These are phyloP conservation scores for Diorhabda carinulata DNA, from an alignment of 1,140 invertebrate species.

Conservation along the genomic window DNA sequence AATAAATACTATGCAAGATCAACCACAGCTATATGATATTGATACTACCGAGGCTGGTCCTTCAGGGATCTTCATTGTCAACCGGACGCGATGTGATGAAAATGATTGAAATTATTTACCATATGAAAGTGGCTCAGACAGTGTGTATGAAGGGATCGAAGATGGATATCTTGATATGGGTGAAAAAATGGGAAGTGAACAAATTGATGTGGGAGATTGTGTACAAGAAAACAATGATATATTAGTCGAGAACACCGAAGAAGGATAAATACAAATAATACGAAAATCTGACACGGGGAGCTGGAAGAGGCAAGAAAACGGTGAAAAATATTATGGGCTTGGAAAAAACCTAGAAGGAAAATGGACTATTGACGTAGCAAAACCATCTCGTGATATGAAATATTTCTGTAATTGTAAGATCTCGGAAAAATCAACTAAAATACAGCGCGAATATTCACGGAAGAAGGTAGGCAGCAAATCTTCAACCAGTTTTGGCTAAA, in stretches of 20 bases:
- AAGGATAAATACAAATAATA: background rate
- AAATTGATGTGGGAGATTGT: background rate
- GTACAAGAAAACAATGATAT: conserved; percentile 9
- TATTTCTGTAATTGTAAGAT: background rate
- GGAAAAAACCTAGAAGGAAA: conserved; percentile 8
- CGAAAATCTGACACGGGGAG: background rate
- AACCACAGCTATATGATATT: conserved; percentile 5
- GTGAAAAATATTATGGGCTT: conserved; percentile 5
- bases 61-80: conserved; percentile 4
- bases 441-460: too few relatives aligned
- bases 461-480: background rate
- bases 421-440: too few relatives aligned
- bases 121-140: background rate
- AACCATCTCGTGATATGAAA: background rate
- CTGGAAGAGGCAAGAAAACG: conserved; percentile 2
- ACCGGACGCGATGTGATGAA: background rate
- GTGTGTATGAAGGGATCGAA: conserved; percentile 3
- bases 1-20: background rate
- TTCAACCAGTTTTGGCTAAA: background rate
- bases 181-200: background rate
- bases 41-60: conserved; percentile 4
- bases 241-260: conserved; percentile 5
- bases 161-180: conserved; percentile 4
- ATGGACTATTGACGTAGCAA: background rate
- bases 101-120: conserved; percentile 1